phyloP scores from a whole-genome alignment of 1,140 invertebrate species.

The Papilio polytes region DNA sequence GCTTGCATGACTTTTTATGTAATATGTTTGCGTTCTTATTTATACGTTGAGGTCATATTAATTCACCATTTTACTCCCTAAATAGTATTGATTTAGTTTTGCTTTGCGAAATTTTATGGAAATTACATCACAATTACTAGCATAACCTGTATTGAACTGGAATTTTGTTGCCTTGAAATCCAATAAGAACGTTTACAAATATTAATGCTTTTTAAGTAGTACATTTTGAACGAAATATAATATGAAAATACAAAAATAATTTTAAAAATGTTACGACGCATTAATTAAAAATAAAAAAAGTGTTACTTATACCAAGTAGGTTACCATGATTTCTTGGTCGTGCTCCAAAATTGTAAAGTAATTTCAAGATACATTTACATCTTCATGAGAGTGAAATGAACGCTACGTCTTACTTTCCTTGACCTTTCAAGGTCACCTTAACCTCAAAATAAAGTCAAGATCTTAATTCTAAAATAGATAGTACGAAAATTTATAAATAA shows the following conservation, averaged over 20 bases:
- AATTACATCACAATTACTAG: neutral
- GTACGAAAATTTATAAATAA: neutral
- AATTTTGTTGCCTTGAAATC: slow-evolving; percentile 1
- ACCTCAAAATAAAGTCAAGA: slow-evolving; percentile 20
- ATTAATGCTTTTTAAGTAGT: neutral
- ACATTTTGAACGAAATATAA: neutral
- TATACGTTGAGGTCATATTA: neutral
- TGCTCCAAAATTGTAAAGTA: slow-evolving; percentile 28
- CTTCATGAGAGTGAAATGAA: slow-evolving; percentile 37
- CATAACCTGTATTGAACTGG: neutral
- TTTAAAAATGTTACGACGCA: neutral
- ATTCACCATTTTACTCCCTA: neutral
- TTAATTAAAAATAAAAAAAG: neutral
- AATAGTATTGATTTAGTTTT: neutral
- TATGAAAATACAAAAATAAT: neutral
- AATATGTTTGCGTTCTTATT: slow-evolving; percentile 27
- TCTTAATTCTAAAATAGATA: slow-evolving; percentile 32
- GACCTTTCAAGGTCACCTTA: slow-evolving; percentile 75
- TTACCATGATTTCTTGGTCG: slow-evolving; percentile 22
- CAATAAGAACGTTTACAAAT: neutral
- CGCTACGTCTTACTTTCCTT: slow-evolving; percentile 50
- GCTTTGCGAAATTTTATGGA: neutral
- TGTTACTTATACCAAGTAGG: neutral
- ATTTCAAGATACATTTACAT: neutral
- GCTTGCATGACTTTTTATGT: slow-evolving; percentile 42